Conservation (phyloP, 2,113 vertebrate genomes). For the Carassius carassius region DNA sequence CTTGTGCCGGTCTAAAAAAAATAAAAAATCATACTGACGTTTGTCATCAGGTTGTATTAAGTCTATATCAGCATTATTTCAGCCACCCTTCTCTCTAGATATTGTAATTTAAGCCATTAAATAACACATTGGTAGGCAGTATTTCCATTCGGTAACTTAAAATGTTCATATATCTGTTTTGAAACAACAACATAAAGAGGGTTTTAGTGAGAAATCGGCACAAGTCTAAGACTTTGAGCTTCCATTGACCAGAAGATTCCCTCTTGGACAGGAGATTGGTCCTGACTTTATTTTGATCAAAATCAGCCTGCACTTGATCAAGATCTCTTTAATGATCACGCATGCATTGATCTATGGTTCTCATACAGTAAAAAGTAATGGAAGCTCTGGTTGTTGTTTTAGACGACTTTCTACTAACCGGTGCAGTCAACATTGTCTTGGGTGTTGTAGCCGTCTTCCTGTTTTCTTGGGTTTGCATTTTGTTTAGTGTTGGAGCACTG, state of each 20-base stretch:
- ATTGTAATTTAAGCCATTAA: neutral
- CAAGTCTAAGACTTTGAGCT: constrained; percentile 65
- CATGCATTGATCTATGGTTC: neutral
- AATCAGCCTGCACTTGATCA: constrained; percentile 3
- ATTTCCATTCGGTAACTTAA: neutral
- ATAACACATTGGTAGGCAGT: neutral
- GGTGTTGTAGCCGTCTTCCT: constrained; percentile 43
- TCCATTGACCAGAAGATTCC: constrained; percentile 52
- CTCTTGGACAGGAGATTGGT: neutral
- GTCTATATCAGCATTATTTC: no score
- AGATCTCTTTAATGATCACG: neutral
- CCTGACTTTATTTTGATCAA: constrained; percentile 3
- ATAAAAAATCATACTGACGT: no score
- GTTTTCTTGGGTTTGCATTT: constrained; percentile 39
- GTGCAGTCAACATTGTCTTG: constrained; percentile 48
- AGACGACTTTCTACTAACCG: constrained; percentile 63
- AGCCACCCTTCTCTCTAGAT: no score
- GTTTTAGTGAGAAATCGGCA: constrained; percentile 53
- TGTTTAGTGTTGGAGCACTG: constrained; percentile 34
- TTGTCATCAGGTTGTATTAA: no score
- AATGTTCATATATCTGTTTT: neutral
- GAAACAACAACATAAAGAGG: neutral
- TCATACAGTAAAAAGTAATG: constrained; percentile 49
- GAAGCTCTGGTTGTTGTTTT: constrained; percentile 59
- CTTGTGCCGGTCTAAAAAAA: constrained; percentile 55